A percentile compares a stretch with the other conserved stretches of the same genome.
These are phyloP conservation scores for Tenthredo scrophulariae DNA, from an alignment of 2,888 invertebrate species.

Conservation along the genomic window DNA sequence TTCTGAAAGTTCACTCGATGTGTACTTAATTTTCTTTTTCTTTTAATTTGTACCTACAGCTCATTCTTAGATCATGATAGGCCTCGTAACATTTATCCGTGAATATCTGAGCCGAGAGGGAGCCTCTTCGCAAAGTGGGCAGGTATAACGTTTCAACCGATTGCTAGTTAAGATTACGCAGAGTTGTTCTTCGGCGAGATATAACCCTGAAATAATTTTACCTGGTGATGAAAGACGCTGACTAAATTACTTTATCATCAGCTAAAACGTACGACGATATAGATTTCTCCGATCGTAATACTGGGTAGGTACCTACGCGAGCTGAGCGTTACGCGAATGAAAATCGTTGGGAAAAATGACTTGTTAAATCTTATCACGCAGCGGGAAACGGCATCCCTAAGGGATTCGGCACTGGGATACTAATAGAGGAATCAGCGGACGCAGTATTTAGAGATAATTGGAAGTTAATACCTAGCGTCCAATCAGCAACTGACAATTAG, in stretches of 20 bases:
- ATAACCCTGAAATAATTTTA: background rate
- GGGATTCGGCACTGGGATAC: conserved; percentile 8
- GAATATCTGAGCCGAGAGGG: background rate
- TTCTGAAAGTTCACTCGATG: background rate
- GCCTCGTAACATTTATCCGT: conserved; percentile 8
- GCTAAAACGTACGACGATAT: background rate
- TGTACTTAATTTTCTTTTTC: background rate
- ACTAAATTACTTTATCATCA: conserved; percentile 26
- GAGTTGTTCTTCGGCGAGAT: background rate
- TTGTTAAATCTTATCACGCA: conserved; percentile 43
- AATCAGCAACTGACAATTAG: conserved; percentile 46
- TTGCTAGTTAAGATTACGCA: conserved; percentile 1
- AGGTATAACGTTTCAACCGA: conserved; percentile 19
- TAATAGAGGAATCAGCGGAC: conserved; percentile 17
- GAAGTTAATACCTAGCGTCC: conserved; percentile 36
- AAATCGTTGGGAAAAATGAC: background rate
- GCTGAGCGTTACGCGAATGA: background rate
- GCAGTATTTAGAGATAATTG: conserved; percentile 40
- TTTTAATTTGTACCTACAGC: background rate
- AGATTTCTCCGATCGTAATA: background rate
- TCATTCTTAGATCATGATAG: conserved; percentile 26
- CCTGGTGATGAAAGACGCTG: conserved; percentile 5
- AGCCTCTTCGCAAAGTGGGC: background rate
- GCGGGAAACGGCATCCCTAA: background rate
- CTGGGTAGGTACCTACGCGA: too few relatives aligned